A percentile compares a stretch with the other conserved stretches of the same genome.
These are phyloP conservation scores for Andrena bucephala DNA, from an alignment of 2,888 invertebrate genomes.

Conservation along the genomic window DNA sequence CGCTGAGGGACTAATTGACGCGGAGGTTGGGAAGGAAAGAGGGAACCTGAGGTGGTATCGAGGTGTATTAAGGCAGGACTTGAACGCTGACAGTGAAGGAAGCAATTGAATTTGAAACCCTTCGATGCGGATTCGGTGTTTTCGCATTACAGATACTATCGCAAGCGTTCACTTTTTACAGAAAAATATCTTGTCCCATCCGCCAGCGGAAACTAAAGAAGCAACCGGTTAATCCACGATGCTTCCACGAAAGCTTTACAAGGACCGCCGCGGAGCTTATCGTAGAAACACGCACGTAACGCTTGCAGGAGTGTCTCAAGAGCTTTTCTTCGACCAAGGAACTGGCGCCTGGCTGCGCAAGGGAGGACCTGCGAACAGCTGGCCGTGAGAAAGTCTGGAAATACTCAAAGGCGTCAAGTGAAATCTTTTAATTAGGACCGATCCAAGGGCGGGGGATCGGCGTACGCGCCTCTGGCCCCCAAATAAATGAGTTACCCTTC, in stretches of 20 bases:
- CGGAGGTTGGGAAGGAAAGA: constrained; percentile 61
- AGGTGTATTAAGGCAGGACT: constrained; percentile 76
- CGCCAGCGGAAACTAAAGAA: not conserved
- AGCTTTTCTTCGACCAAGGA: constrained; percentile 37
- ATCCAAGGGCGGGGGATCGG: constrained; percentile 54
- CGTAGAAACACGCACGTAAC: constrained; percentile 37
- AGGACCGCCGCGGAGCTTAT: constrained; percentile 40
- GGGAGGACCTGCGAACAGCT: constrained; percentile 41
- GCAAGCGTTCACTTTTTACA: not conserved
- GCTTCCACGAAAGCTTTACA: constrained; percentile 41
- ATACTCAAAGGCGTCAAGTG: constrained; percentile 52
- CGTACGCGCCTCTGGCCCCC: constrained; percentile 51
- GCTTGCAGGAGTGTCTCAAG: constrained; percentile 39
- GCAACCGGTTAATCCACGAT: constrained; percentile 29
- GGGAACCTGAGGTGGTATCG: constrained; percentile 60
- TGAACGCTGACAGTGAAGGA: constrained; percentile 48
- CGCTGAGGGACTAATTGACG: constrained; percentile 81
- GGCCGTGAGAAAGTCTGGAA: constrained; percentile 64
- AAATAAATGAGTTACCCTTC: constrained; percentile 65
- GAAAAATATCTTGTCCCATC: not conserved
- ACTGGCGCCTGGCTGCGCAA: constrained; percentile 25
- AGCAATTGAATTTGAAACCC: constrained; percentile 74
- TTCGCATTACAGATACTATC: no score
- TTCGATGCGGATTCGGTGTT: constrained; percentile 28
- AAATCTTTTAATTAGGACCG: constrained; percentile 71